phyloP scores from a whole-genome alignment of 1,140 invertebrate genomes.

The Campoletis sonorensis region DNA sequence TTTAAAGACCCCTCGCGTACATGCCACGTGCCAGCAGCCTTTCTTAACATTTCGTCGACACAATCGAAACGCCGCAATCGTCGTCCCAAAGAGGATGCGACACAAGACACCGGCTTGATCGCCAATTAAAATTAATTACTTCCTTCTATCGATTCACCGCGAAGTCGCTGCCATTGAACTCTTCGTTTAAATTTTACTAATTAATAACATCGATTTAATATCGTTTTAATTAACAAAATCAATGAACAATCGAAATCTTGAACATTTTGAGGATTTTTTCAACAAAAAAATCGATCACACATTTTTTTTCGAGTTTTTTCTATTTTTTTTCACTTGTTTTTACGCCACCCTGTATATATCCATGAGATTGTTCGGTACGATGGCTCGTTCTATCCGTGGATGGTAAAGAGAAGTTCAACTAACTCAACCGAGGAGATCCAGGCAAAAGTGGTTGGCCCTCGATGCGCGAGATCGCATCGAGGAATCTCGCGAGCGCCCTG shows the following conservation, averaged over 20 bases:
- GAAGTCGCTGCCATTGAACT: too few species aligned
- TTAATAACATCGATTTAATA: too few species aligned
- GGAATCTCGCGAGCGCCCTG: conserved; percentile 2
- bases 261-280: too few species aligned
- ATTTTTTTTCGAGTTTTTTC: too few species aligned
- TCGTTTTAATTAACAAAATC: too few species aligned
- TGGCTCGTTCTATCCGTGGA: neutral
- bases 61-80: neutral
- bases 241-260: too few species aligned
- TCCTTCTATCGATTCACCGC: neutral
- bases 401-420: neutral
- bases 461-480: neutral
- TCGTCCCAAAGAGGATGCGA: neutral
- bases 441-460: neutral
- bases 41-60: neutral
- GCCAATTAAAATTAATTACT: conserved; percentile 17
- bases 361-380: neutral
- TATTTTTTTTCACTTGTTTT: too few species aligned
- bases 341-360: neutral
- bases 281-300: too few species aligned
- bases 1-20: neutral
- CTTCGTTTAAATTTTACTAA: too few species aligned
- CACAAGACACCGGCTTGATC: neutral
- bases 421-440: neutral
- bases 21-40: neutral